These are phyloP conservation scores for Xestia ashworthii DNA, from an alignment of 2,888 invertebrate genomes.

Conservation along the genomic window DNA sequence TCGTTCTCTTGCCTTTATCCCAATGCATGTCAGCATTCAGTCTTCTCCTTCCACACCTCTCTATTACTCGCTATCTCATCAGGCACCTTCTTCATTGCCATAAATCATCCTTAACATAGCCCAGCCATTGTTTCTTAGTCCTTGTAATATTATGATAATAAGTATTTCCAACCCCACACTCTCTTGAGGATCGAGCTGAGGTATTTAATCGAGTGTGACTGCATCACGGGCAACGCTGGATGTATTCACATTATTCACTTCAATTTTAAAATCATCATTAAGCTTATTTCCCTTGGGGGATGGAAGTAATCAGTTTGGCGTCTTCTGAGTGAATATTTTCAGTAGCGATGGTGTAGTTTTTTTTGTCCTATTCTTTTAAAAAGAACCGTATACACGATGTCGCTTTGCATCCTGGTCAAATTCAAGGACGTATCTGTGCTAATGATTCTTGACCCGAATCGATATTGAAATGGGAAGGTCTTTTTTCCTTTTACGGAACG, in stretches of 20 bases:
- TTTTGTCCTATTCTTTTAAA: background rate
- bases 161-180: slow-evolving; percentile 2
- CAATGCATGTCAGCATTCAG: too few relatives aligned
- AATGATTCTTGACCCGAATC: too few relatives aligned
- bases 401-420: too few relatives aligned
- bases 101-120: too few relatives aligned
- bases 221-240: slow-evolving; percentile 12
- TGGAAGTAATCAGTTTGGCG: slow-evolving; percentile 37
- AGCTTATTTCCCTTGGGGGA: slow-evolving; percentile 36
- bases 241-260: slow-evolving; percentile 16
- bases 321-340: slow-evolving; percentile 36
- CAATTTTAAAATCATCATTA: slow-evolving; percentile 42
- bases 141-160: slow-evolving; percentile 5
- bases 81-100: too few relatives aligned
- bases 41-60: too few relatives aligned
- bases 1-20: too few relatives aligned
- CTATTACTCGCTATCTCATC: too few relatives aligned
- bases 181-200: slow-evolving; percentile 2
- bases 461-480: too few relatives aligned
- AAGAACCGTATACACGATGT: background rate
- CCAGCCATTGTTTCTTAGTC: too few relatives aligned
- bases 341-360: background rate
- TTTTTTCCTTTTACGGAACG: too few relatives aligned
- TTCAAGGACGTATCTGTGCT: too few relatives aligned
- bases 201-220: slow-evolving; percentile 37